A percentile compares a stretch with the other conserved stretches of the same genome.
Evolutionary conservation across 2,888 invertebrate species (phyloP).

Genomic region (Amiota minor): DNA sequence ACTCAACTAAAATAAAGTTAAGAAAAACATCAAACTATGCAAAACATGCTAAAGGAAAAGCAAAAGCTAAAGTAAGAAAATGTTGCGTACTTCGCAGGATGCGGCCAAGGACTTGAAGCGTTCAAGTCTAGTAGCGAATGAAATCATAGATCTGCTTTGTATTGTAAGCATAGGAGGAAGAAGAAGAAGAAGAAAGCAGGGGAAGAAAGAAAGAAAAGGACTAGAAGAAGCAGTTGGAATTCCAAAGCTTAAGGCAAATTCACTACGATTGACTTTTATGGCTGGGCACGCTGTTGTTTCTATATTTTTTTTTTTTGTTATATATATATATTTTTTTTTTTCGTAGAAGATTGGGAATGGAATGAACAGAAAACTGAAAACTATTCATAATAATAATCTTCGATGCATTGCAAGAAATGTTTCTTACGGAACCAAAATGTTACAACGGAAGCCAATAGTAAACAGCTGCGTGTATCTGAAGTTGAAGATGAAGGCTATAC

Average conservation of each 20-base stretch:
- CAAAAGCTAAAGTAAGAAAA: conserved; percentile 39
- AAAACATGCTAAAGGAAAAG: conserved; percentile 17
- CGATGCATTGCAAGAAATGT: too few relatives aligned
- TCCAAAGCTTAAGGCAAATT: conserved; percentile 19
- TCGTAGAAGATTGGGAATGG: background rate
- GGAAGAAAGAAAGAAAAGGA: background rate
- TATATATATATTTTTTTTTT: too few relatives aligned
- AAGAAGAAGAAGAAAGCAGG: background rate
- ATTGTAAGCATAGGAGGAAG: conserved; percentile 1
- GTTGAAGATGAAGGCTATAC: too few relatives aligned
- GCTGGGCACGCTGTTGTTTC: conserved; percentile 5
- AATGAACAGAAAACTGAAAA: background rate
- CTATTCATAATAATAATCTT: conserved; percentile 26
- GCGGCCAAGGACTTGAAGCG: background rate
- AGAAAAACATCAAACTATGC: conserved; percentile 54
- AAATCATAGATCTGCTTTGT: background rate
- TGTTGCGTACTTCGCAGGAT: conserved; percentile 3
- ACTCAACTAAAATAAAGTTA: conserved; percentile 46
- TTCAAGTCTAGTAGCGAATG: background rate
- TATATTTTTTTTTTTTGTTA: background rate
- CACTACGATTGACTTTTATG: conserved; percentile 48
- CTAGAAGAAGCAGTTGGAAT: background rate
- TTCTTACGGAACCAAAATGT: background rate
- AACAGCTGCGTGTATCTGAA: conserved; percentile 22
- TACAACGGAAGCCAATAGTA: conserved; percentile 18